phyloP scores from a whole-genome alignment of 2,113 vertebrate species.

The Prionailurus viverrinus region DNA sequence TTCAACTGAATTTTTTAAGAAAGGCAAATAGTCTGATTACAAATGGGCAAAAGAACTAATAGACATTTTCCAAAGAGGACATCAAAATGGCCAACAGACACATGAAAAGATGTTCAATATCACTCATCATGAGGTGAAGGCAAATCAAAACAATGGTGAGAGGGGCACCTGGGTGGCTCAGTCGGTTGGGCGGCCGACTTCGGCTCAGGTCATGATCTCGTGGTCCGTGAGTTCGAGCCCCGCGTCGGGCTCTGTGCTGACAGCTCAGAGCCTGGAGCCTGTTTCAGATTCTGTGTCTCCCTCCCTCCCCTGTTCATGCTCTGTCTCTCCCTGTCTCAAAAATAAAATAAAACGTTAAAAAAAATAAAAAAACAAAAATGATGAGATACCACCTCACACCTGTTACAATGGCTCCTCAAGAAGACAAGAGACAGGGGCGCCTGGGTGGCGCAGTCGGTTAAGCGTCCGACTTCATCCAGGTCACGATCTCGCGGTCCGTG shows the following conservation, averaged over 20 bases:
- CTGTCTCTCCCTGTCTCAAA: too few species aligned
- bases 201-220: too few species aligned
- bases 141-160: neutral
- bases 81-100: neutral
- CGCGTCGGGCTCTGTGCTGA: rapidly evolving
- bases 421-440: neutral
- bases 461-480: too few species aligned
- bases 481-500: too few species aligned
- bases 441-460: too few species aligned
- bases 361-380: too few species aligned
- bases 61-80: neutral
- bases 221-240: too few species aligned
- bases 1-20: neutral
- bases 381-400: neutral
- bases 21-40: neutral
- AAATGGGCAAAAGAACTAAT: neutral
- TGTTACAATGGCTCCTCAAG: neutral
- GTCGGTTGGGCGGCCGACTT: rapidly evolving
- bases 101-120: neutral
- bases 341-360: too few species aligned
- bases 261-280: too few species aligned
- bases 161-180: too few species aligned
- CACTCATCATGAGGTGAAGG: neutral
- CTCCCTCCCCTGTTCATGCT: too few species aligned
- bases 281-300: too few species aligned